These are phyloP conservation scores for Centropristis striata DNA, from an alignment of 2,113 vertebrate species.

Conservation along the genomic window DNA sequence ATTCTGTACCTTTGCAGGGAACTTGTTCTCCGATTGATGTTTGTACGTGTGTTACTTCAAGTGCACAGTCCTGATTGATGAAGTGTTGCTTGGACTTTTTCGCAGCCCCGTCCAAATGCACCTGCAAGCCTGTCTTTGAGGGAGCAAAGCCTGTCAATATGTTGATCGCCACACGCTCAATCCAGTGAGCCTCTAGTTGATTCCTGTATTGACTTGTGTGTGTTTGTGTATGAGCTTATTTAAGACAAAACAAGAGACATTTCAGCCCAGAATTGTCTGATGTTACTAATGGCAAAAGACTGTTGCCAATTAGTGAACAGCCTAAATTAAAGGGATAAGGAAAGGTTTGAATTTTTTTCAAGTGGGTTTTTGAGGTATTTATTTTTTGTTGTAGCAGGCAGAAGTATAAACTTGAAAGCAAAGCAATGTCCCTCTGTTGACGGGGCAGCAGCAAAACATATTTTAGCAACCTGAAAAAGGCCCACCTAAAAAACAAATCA, in stretches of 20 bases:
- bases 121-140: slow-evolving; percentile 7
- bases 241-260: slow-evolving; percentile 6
- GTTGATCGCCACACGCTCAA: slow-evolving; percentile 28
- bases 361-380: too few species aligned
- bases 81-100: slow-evolving; percentile 27
- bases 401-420: too few species aligned
- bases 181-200: slow-evolving; percentile 16
- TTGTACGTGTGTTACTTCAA: background rate
- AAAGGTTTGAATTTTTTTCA: too few species aligned
- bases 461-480: too few species aligned
- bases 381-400: too few species aligned
- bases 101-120: background rate
- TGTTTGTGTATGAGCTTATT: slow-evolving; percentile 2
- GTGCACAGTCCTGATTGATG: slow-evolving; percentile 44
- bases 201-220: slow-evolving; percentile 6
- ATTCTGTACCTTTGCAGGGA: background rate
- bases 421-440: too few species aligned
- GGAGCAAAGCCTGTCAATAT: slow-evolving; percentile 33
- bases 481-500: too few species aligned
- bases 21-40: background rate
- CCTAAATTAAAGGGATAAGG: background rate
- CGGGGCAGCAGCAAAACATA: too few species aligned
- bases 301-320: background rate
- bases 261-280: background rate
- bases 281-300: background rate